Base-by-base conservation (phyloP, 2,888 invertebrate genomes). In the Aplocera efformata region DNA sequence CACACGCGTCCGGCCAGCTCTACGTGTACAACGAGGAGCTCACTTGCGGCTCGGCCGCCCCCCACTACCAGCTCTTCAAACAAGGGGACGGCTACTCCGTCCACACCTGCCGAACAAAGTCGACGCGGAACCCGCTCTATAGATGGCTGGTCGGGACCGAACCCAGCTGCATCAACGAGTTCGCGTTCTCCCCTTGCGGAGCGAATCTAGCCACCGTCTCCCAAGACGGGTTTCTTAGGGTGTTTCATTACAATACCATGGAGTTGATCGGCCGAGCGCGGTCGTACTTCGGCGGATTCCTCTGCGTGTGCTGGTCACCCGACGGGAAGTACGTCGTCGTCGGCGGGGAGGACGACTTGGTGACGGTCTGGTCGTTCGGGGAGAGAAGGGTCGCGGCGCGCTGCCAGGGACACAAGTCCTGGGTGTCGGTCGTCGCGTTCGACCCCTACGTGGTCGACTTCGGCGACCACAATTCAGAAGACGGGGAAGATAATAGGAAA, bases 231-330 rank as follows among this genome's bases (percentile, higher is more conserved):
- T 96, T 97, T 76, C 90, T 99, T 24, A 89, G 99, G 50, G 96
- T 99, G 41, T 99, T 98, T 88, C 96, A 98, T 72, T 99, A 98
- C 78, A 96, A 98, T 72, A 96, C 95, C 20, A 98, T 98, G 98
- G 99, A 99, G 79, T 89, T 98, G 49, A 90, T 98, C 37, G 98
- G 98, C 8, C 90, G 94, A 42, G 98, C 98, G 51, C 91, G 98
- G 52, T 98, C 98, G 60, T 99, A 99, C 81, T 99, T 99, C 79
- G 99, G 99, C 32, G 99, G 99, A 23, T 93, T 99, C 64, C 86
- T 99, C 27, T 99, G 99, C 80, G 98, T 98, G 1, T 96, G 97
- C 67, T 99, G 99, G 99, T 97, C 98, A 6, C 98, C 98, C 0
- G 98, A 99, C 79, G 95, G 96, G 30, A 94, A 95, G 67, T 96